These are phyloP conservation scores for Megastigmus dorsalis DNA, from an alignment of 2,888 invertebrate genomes.

Conservation along the genomic window DNA sequence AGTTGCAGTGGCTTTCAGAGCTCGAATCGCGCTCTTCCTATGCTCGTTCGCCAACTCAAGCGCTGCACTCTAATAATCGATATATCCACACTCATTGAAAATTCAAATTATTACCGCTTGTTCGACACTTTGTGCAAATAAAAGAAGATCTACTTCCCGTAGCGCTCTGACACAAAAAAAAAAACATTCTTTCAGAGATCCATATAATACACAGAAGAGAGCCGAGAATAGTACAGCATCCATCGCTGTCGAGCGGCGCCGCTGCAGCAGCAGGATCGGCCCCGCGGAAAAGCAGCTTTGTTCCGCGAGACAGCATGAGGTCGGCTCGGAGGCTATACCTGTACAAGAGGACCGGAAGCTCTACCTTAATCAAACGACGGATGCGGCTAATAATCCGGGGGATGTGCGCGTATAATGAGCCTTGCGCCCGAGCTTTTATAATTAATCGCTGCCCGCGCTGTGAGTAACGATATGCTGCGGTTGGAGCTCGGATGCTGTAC, in stretches of 20 bases:
- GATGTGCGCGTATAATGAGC: background rate
- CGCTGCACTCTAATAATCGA: too few species aligned
- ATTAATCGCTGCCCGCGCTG: conserved; percentile 49
- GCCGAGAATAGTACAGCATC: conserved; percentile 25
- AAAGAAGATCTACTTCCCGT: too few species aligned
- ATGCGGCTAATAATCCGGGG: conserved; percentile 41
- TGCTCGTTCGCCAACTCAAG: too few species aligned
- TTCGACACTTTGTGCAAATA: too few species aligned
- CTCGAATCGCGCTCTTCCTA: too few species aligned
- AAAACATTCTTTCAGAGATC: too few species aligned
- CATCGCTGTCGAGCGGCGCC: conserved; percentile 37
- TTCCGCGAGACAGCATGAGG: conserved; percentile 23
- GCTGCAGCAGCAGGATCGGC: too few species aligned
- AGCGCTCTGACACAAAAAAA: too few species aligned
- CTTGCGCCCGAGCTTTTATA: conserved; percentile 14
- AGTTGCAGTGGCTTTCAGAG: too few species aligned
- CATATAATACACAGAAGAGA: too few species aligned
- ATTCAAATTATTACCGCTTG: too few species aligned
- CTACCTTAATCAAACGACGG: conserved; percentile 48
- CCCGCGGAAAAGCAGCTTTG: conserved; percentile 2
- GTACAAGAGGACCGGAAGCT: conserved; percentile 11
- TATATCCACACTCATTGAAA: too few species aligned
- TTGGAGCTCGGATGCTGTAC: background rate
- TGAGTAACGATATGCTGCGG: conserved; percentile 50
- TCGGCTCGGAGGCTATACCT: conserved; percentile 14